A percentile compares a stretch with the other conserved stretches of the same genome.
Evolutionary conservation across 2,888 invertebrate genomes (phyloP).

Genomic region (Anaspis maculata): DNA sequence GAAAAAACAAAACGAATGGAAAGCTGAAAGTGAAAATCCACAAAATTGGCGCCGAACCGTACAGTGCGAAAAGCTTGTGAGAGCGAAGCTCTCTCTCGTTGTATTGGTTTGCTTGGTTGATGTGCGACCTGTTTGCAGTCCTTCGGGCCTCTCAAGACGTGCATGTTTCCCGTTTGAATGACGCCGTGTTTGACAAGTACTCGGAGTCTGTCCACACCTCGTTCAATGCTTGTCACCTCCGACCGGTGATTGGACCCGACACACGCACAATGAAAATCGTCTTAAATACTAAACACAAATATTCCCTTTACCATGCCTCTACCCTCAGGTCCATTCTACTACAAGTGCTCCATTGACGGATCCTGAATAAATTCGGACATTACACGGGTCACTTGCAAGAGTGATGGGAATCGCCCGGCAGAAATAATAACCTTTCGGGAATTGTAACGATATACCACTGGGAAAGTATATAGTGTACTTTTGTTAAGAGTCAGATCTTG

Average conservation of each 20-base stretch:
- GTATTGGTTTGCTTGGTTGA: not conserved
- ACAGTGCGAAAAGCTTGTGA: no score
- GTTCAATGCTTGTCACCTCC: constrained; percentile 36
- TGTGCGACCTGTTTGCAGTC: constrained; percentile 9
- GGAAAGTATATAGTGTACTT: not conserved
- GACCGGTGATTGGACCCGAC: constrained; percentile 36
- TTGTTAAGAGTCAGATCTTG: not conserved
- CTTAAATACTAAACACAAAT: constrained; percentile 23
- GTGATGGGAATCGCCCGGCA: not conserved
- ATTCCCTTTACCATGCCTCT: constrained; percentile 10
- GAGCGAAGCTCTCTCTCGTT: no score
- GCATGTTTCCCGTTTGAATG: constrained; percentile 22
- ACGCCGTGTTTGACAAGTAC: constrained; percentile 41
- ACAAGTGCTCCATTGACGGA: constrained; percentile 4
- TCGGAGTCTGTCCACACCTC: constrained; percentile 39
- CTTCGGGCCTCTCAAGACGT: constrained; percentile 6
- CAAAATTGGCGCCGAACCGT: no score
- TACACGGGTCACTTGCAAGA: not conserved
- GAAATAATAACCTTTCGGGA: constrained; percentile 4
- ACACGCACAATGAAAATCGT: constrained; percentile 28
- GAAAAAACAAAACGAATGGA: no score
- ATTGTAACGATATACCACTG: constrained; percentile 4
- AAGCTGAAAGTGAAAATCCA: no score
- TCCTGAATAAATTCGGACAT: constrained; percentile 5
- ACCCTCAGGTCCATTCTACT: no score